Evolutionary conservation across 1,140 invertebrate species (phyloP).

Genomic region (Diorhabda elongata): DNA sequence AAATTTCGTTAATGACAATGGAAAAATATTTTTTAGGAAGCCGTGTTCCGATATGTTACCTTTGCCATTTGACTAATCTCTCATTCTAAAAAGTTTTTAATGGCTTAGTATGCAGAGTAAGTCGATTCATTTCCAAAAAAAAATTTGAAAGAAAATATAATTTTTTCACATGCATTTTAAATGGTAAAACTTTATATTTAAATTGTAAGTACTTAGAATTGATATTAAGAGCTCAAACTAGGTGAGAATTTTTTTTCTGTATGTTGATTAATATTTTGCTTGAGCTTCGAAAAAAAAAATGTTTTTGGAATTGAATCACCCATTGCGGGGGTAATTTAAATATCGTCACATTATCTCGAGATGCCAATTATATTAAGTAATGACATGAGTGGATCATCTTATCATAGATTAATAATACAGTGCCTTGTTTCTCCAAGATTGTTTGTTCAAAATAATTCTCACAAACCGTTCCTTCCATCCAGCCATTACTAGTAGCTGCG

Average conservation of each 20-base stretch:
- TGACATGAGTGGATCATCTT: slow-evolving; percentile 41
- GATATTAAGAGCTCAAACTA: too few relatives aligned
- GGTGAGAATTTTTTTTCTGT: too few relatives aligned
- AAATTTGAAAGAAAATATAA: too few relatives aligned
- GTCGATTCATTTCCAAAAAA: slow-evolving; percentile 42
- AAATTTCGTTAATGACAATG: slow-evolving; percentile 3
- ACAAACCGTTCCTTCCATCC: slow-evolving; percentile 29
- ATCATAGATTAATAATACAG: slow-evolving; percentile 39
- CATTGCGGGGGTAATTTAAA: slow-evolving; percentile 41
- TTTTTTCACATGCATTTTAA: too few relatives aligned
- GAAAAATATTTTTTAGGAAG: slow-evolving; percentile 12
- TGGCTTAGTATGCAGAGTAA: slow-evolving; percentile 24
- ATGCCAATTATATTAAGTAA: slow-evolving; percentile 27
- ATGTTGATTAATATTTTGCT: too few relatives aligned
- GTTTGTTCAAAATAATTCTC: slow-evolving; percentile 24
- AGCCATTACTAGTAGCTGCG: slow-evolving; percentile 20
- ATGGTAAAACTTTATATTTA: too few relatives aligned
- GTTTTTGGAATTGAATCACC: too few relatives aligned
- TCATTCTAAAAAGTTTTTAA: slow-evolving; percentile 18
- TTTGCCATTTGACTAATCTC: slow-evolving; percentile 8
- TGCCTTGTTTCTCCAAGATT: slow-evolving; percentile 30
- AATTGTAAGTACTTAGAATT: too few relatives aligned
- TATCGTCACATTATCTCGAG: slow-evolving; percentile 26
- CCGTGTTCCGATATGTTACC: not conserved
- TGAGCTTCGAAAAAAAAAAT: too few relatives aligned